Percentiles rank a stretch among this genome's conserved stretches.
Evolutionary conservation across 2,888 invertebrate species (phyloP).

Genomic region (Leptopilina drosophilae): DNA sequence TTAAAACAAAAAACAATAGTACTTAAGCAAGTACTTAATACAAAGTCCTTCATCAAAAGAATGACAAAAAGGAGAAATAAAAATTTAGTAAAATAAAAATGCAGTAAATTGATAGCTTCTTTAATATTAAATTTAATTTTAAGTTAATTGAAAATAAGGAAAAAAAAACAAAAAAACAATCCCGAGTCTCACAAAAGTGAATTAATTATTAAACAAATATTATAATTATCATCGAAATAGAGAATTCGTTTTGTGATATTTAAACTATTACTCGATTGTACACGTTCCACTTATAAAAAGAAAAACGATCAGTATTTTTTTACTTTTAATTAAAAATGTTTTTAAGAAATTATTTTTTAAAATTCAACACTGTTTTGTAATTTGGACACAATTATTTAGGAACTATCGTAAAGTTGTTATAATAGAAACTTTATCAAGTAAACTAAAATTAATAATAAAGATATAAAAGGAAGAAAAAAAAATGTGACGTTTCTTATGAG

Average conservation of each 20-base stretch:
- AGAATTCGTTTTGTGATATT: not conserved
- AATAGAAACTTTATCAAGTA: not conserved
- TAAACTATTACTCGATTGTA: not conserved
- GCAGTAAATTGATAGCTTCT: too few species aligned
- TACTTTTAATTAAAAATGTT: too few species aligned
- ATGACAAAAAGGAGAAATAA: too few species aligned
- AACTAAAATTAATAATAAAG: not conserved
- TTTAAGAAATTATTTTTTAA: too few species aligned
- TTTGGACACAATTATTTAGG: constrained; percentile 7
- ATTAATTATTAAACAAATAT: not conserved
- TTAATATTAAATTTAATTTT: too few species aligned
- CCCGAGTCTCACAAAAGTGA: not conserved
- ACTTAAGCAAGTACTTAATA: too few species aligned
- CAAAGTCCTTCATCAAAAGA: too few species aligned
- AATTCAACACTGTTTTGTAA: too few species aligned
- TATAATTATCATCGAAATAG: constrained; percentile 1
- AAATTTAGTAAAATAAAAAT: too few species aligned
- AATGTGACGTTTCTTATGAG: not conserved
- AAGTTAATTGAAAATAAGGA: too few species aligned
- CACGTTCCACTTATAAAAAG: not conserved
- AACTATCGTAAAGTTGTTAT: not conserved
- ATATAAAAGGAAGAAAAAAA: not conserved
- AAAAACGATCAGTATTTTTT: not conserved
- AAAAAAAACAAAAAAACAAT: too few species aligned
- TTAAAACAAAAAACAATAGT: too few species aligned